Base-by-base conservation (phyloP, 2,888 invertebrate species). In the Cosmorhoe ocellata region DNA sequence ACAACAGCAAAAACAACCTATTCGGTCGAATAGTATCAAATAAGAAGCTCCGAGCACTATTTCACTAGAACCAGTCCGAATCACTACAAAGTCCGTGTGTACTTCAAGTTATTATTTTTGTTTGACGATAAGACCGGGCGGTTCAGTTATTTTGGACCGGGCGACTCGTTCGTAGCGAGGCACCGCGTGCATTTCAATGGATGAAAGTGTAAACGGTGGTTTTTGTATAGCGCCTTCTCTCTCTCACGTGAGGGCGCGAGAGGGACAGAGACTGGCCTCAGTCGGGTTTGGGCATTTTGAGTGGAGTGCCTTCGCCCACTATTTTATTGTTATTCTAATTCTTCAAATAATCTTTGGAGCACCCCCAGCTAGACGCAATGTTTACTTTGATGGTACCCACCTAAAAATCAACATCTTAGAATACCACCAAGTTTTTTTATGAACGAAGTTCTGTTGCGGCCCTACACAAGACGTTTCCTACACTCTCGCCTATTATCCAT, bases 151-250 rank as follows among this genome's bases (percentile, higher is more conserved):
- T 76, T 78, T 73, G 74, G 79, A 81, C 79, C 83, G 79, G 84
- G 84, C 84, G 81, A 76, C 79, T 83, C 77, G 70, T 74, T 80
- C 82, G 74, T 78, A 67, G 71, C 81, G 81, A 76, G 77, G 84
- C 81, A 81, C 81, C 83, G 86, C 86, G 83, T 87, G 85, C 87
- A 83, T 87, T 84, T 88, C 88, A 82, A 84, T 81, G 80, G 88
- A 86, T 86, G 89, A 88, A 90, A 87, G 89, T 88, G 78, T 87
- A 85, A 80, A 81, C 87, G 78, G 80, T 78, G 83, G 86, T 89
- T 88, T 89, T 89, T 89, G 89, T 89, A 85, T 88, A 84, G 81
- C 80, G 78, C 78, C 66, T 65, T 85, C 88, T 87, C 85, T 87
- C 67, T 50, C 62, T 56, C 76, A 34, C 58, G 61, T 57, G 59